These are phyloP conservation scores for Takifugu flavidus DNA, from an alignment of 2,113 vertebrate species.

Conservation along the genomic window DNA sequence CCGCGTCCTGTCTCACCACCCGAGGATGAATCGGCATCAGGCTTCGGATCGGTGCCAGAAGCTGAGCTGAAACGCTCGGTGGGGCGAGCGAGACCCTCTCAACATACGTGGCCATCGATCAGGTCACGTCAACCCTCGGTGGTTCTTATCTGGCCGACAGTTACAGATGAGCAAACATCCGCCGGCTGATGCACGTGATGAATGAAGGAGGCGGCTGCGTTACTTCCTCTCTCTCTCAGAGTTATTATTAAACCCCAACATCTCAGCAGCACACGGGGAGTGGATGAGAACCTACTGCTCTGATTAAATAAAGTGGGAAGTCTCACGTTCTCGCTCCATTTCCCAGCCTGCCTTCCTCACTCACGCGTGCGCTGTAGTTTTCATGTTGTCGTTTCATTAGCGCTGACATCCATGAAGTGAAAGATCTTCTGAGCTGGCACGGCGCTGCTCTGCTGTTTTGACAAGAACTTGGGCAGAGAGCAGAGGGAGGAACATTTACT, in stretches of 20 bases:
- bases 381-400: slow-evolving; percentile 49
- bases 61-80: slow-evolving; percentile 1
- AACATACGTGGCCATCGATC: slow-evolving; percentile 43
- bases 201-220: slow-evolving; percentile 22
- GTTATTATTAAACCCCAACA: slow-evolving; percentile 45
- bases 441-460: slow-evolving; percentile 49
- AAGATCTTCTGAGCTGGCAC: slow-evolving; percentile 40
- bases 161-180: slow-evolving; percentile 57
- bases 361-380: slow-evolving; percentile 27
- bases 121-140: slow-evolving; percentile 41
- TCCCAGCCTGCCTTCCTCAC: slow-evolving; percentile 31
- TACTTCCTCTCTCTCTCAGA: slow-evolving; percentile 24
- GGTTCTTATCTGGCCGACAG: slow-evolving; percentile 53
- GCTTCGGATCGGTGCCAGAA: neutral
- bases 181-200: slow-evolving; percentile 41
- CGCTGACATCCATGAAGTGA: slow-evolving; percentile 19
- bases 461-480: slow-evolving; percentile 40
- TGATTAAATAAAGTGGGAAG: slow-evolving; percentile 41
- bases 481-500: slow-evolving; percentile 56
- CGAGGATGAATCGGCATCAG: neutral
- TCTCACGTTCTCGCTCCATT: slow-evolving; percentile 31
- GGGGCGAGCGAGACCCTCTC: slow-evolving; percentile 10
- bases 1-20: no score
- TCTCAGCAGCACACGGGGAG: slow-evolving; percentile 20
- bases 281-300: slow-evolving; percentile 34